phyloP scores from a whole-genome alignment of 2,113 vertebrate species.

The Python bivittatus region DNA sequence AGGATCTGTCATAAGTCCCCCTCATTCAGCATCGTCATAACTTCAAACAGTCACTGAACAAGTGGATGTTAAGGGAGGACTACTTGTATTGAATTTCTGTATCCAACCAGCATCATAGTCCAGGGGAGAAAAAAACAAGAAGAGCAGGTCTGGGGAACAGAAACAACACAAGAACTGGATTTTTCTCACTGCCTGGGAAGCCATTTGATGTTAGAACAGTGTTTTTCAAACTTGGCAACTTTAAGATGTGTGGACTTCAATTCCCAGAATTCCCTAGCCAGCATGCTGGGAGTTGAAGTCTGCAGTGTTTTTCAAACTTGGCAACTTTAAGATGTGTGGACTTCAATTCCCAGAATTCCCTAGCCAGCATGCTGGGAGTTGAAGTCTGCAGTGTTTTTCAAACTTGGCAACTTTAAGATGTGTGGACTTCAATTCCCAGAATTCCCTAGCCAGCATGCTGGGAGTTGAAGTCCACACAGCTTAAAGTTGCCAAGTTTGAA shows the following conservation, averaged over 20 bases:
- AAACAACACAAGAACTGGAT: not conserved
- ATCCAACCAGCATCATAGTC: not conserved
- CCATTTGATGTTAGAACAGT: not conserved
- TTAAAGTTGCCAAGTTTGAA: too few species aligned
- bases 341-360: too few species aligned
- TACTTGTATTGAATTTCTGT: not conserved
- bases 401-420: not conserved
- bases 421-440: too few species aligned
- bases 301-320: not conserved
- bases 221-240: not conserved
- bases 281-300: too few species aligned
- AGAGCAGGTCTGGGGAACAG: not conserved
- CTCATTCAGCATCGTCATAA: not conserved
- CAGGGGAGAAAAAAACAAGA: rapidly evolving
- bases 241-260: too few species aligned
- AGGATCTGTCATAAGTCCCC: not conserved
- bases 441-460: too few species aligned
- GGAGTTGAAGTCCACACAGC: too few species aligned
- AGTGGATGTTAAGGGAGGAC: not conserved
- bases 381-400: not conserved
- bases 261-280: too few species aligned
- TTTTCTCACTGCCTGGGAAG: not conserved
- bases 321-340: too few species aligned
- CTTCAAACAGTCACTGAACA: not conserved
- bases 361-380: too few species aligned